Conservation (phyloP, 2,888 invertebrate species). For the Sphaerophoria rueppellii region DNA sequence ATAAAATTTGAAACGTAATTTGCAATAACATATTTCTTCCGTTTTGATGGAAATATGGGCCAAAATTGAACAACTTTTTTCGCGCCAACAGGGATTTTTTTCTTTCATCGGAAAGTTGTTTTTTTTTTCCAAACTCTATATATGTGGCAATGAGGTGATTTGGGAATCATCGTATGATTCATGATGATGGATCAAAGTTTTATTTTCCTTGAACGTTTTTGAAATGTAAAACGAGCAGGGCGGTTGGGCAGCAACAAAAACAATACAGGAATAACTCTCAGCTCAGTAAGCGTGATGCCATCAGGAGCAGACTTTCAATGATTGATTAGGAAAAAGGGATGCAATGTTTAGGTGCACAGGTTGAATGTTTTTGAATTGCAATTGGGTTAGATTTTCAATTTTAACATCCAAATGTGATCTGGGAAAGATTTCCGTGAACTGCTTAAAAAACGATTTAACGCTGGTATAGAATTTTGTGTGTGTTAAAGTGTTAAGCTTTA, state of each 20-base stretch:
- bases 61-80: slow-evolving; percentile 26
- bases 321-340: slow-evolving; percentile 28
- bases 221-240: slow-evolving; percentile 12
- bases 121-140: background rate
- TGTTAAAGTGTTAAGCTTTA: too few species aligned
- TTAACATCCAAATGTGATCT: background rate
- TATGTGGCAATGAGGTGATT: slow-evolving; percentile 11
- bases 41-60: slow-evolving; percentile 26
- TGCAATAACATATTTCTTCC: slow-evolving; percentile 13
- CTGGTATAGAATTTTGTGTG: too few species aligned
- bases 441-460: too few species aligned
- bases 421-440: too few species aligned
- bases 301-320: slow-evolving; percentile 28
- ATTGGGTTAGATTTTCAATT: slow-evolving; percentile 18
- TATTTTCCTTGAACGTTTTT: slow-evolving; percentile 19
- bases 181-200: slow-evolving; percentile 46
- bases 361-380: background rate
- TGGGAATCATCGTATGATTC: slow-evolving; percentile 37
- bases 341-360: slow-evolving; percentile 15
- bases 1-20: slow-evolving; percentile 20
- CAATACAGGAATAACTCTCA: background rate
- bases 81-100: slow-evolving; percentile 16
- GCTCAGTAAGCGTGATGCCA: background rate
- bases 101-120: background rate
- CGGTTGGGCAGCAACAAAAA: slow-evolving; percentile 20